These are phyloP conservation scores for Cygnus atratus DNA, from an alignment of 2,113 vertebrate genomes.

Conservation along the genomic window DNA sequence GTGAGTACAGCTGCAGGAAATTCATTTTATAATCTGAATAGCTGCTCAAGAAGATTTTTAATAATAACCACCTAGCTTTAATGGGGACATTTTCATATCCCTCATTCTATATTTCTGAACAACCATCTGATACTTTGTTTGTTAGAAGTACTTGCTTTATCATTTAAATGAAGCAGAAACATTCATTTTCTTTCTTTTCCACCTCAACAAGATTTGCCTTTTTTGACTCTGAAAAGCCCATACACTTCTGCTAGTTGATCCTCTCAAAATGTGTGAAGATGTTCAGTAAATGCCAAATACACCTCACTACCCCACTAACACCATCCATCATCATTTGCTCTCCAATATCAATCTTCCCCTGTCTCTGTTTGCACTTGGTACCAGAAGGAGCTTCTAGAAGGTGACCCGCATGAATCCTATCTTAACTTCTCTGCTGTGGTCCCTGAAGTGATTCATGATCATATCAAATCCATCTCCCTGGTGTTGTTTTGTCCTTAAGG, in stretches of 20 bases:
- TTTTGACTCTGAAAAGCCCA: constrained; percentile 31
- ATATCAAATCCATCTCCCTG: constrained; percentile 53
- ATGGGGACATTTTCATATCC: constrained; percentile 54
- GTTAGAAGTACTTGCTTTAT: constrained; percentile 17
- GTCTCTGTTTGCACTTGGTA: not conserved
- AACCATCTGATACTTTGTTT: constrained; percentile 44
- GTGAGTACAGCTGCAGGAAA: constrained; percentile 61
- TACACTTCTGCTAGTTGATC: not conserved
- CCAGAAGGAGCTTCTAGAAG: constrained; percentile 7
- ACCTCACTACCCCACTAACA: not conserved
- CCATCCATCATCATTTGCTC: not conserved
- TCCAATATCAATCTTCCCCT: not conserved
- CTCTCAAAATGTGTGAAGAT: not conserved
- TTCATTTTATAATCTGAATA: constrained; percentile 59
- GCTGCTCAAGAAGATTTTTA: constrained; percentile 39
- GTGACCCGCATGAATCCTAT: not conserved
- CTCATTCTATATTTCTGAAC: constrained; percentile 46
- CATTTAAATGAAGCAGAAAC: constrained; percentile 39
- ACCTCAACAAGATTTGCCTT: constrained; percentile 14
- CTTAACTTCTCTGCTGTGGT: constrained; percentile 20
- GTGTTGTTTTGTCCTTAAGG: constrained; percentile 56
- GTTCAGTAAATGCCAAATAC: not conserved
- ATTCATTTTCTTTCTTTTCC: constrained; percentile 29
- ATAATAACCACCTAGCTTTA: constrained; percentile 56
- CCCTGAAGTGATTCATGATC: constrained; percentile 64